phyloP scores from a whole-genome alignment of 2,888 invertebrate species.

The Teinopalpus imperialis region DNA sequence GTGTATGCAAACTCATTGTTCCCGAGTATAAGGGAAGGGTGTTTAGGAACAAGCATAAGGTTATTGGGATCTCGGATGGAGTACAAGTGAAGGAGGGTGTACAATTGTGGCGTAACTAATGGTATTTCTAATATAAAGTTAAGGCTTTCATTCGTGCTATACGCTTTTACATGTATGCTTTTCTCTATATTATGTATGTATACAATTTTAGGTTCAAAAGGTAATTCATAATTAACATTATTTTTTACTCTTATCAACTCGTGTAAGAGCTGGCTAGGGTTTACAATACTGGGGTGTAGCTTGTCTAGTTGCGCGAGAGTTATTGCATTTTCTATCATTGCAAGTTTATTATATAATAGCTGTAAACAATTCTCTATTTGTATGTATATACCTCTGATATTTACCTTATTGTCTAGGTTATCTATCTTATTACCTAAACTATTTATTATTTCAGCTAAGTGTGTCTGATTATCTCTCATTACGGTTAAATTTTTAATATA shows the following conservation, averaged over 20 bases:
- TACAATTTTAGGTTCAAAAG: conserved; percentile 15
- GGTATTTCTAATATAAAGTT: conserved; percentile 25
- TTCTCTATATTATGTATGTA: conserved; percentile 23
- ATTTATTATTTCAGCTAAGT: neutral
- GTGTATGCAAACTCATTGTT: conserved; percentile 33
- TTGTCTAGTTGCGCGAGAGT: conserved; percentile 24
- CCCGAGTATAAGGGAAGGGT: conserved; percentile 22
- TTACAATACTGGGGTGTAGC: conserved; percentile 23
- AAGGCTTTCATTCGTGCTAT: conserved; percentile 24
- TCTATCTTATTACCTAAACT: neutral
- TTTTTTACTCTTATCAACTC: conserved; percentile 17
- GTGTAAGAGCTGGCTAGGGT: conserved; percentile 4
- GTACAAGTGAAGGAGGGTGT: conserved; percentile 22
- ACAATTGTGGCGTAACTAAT: conserved; percentile 13
- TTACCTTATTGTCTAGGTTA: neutral
- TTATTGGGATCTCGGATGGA: conserved; percentile 19
- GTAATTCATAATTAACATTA: conserved; percentile 5
- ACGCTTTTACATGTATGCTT: conserved; percentile 23
- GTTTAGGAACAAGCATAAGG: conserved; percentile 32
- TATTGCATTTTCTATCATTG: too few species aligned
- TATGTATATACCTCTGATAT: conserved; percentile 4
- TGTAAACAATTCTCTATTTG: conserved; percentile 20
- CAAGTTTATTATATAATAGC: too few species aligned
- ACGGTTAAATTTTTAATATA: conserved; percentile 11
- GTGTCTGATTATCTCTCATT: neutral